These are phyloP conservation scores for Galleria mellonella DNA, from an alignment of 1,140 invertebrate species.

Conservation along the genomic window DNA sequence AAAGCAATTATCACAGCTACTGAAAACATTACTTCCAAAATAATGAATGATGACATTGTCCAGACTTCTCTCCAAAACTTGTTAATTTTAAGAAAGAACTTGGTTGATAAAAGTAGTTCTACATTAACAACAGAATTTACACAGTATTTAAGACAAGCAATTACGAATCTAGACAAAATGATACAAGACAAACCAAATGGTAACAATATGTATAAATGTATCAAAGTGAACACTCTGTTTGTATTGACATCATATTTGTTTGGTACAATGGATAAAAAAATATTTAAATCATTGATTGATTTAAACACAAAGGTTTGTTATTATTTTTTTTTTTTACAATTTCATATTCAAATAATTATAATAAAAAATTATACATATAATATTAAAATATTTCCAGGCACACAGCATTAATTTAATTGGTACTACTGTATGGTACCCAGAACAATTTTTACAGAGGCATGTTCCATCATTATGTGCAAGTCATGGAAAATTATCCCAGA, in stretches of 20 bases:
- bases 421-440: slow-evolving; percentile 87
- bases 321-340: slow-evolving; percentile 6
- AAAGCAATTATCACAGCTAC: slow-evolving; percentile 37
- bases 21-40: slow-evolving; percentile 45
- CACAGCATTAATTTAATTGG: slow-evolving; percentile 84
- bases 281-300: slow-evolving; percentile 83
- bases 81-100: slow-evolving; percentile 77
- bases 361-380: slow-evolving; percentile 1
- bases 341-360: slow-evolving; percentile 2
- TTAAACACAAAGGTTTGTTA: slow-evolving; percentile 81
- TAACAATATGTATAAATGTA: slow-evolving; percentile 77
- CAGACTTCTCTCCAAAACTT: slow-evolving; percentile 77
- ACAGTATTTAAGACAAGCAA: slow-evolving; percentile 80
- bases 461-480: slow-evolving; percentile 75
- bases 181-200: slow-evolving; percentile 73
- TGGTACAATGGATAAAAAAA: slow-evolving; percentile 85
- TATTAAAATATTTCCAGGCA: slow-evolving; percentile 73
- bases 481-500: slow-evolving; percentile 77
- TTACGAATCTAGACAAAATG: slow-evolving; percentile 79
- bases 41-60: slow-evolving; percentile 67
- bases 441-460: slow-evolving; percentile 82
- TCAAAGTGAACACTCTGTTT: slow-evolving; percentile 83
- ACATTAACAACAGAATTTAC: slow-evolving; percentile 82
- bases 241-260: slow-evolving; percentile 85
- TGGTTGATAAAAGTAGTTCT: slow-evolving; percentile 77